Evolutionary conservation across 2,888 invertebrate genomes (phyloP), one percentile per base, ranked within the genome.

Genomic region (Drosophila fungiperda): DNA sequence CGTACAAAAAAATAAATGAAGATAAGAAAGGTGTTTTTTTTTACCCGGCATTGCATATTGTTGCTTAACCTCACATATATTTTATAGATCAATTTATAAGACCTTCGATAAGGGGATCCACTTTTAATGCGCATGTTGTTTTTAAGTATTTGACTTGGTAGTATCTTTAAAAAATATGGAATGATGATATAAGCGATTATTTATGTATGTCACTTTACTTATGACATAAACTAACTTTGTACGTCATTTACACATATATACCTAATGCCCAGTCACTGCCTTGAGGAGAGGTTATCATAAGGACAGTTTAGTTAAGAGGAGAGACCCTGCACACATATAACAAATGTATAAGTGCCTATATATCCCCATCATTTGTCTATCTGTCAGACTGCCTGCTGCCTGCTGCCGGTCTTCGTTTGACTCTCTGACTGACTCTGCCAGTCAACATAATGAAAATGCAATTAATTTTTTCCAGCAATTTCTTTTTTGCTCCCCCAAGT

Each of bases 371-470:
- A 87, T 87, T 87, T 90, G 81, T 87, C 23, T 45, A 15, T 45
- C 23, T 23, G 45, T 45, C 45, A 23, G 45, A 6, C 87, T 86
- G 88, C 77, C 82, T 83, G 82, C 73, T 61, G 53, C 60, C 32
- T 48, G 32, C 57, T 52, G 68, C 23, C 17, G 48, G 42, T 49
- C 35, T 40, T 23, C 49, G 38, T 48, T 49, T 48, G 45, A 38
- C 38, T 55, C 38, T 55, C 38, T 26, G 55, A 38, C 58, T 69
- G 80, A 68, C 82, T 76, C 73, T 61, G 49, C 67, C 83, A 80
- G 87, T 87, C 87, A 88, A 84, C 91, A 92, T 93, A 92, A 92
- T 92, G 92, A 92, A 92, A 92, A 93, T 93, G 92, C 92, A 92
- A 92, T 92, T 92, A 92, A 92, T 92, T 93, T 92, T 86, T 91